Evolutionary conservation across 2,797 vertebrate species (phyloP), one percentile per base, ranked within the genome.

Genomic region (Acanthurus tractus): DNA sequence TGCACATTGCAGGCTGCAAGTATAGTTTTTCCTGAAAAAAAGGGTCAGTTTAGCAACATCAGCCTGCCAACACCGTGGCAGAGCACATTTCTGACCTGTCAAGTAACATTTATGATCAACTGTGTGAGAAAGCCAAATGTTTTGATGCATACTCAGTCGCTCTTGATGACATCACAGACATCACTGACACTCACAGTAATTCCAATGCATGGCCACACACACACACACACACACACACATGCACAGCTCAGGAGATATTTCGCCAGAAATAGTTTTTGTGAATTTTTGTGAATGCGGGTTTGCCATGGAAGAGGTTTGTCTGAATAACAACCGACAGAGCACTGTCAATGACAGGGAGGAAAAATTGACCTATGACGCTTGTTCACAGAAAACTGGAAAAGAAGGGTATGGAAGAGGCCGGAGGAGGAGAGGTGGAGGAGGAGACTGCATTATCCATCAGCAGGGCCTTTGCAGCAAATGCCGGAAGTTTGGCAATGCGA

Each of bases 371-470:
- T 56, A 84, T 88, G 46, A 75, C 84, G 70, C 59, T 71, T 74
- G 63, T 87, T 78, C 22, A 83, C 75, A 82, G 18, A 72, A 88
- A 89, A 71, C 46, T 82, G 52, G 54, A 86, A 52, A 70, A 88
- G 70, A 79, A 87, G 63, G 46, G 58, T 72, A 71, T 78, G 25
- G 77, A 75, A 2, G 65, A 70, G 20, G 76, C 55, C 8, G 79
- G 61, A 44, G 1, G n/a, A n/a, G n/a, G n/a, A n/a, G n/a, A n/a
- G n/a, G n/a, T n/a, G n/a, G n/a, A n/a, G n/a, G n/a, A n/a, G n/a
- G n/a, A n/a, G n/a, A n/a, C n/a, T n/a, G n/a, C 53, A 79, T 89
- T 62, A 83, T 81, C 48, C 78, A 84, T 45, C 77, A 88, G 70
- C 70, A 88, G 72, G 44, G 48, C 44, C 74, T 80, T 63, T 77